These are phyloP conservation scores for Hermaeophaga mercurialis DNA, from an alignment of 2,888 invertebrate species.

Conservation along the genomic window DNA sequence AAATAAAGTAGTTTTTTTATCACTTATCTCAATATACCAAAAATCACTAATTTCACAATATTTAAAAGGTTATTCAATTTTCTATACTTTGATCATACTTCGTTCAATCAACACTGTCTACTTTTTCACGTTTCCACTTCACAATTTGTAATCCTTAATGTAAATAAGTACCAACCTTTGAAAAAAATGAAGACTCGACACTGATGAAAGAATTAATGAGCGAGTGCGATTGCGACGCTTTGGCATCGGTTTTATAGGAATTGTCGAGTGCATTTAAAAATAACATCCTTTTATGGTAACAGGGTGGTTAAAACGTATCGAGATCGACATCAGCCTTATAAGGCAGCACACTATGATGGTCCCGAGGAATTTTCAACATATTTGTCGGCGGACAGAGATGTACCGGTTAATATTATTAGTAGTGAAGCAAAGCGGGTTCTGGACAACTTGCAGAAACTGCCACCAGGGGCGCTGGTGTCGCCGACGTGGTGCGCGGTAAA, in stretches of 20 bases:
- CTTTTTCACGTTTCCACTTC: too few relatives aligned
- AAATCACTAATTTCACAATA: too few relatives aligned
- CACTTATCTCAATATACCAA: too few relatives aligned
- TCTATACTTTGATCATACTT: too few relatives aligned
- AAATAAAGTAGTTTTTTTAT: too few relatives aligned
- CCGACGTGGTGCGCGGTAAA: too few relatives aligned
- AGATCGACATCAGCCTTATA: constrained; percentile 54
- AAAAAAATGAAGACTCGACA: constrained; percentile 27
- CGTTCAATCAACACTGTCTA: too few relatives aligned
- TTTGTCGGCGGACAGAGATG: constrained; percentile 16
- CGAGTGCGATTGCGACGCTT: constrained; percentile 29
- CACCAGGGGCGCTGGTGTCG: too few relatives aligned
- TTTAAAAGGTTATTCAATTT: too few relatives aligned
- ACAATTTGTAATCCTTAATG: too few relatives aligned
- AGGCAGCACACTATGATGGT: constrained; percentile 41
- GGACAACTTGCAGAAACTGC: too few relatives aligned
- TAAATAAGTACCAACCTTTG: constrained; percentile 1
- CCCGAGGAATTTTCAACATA: constrained; percentile 29
- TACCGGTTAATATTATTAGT: neutral
- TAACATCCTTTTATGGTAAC: constrained; percentile 55
- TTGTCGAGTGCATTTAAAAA: constrained; percentile 47
- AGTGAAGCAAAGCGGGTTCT: too few relatives aligned
- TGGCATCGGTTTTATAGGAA: constrained; percentile 39
- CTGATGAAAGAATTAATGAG: constrained; percentile 23
- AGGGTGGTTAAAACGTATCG: constrained; percentile 51